Percentiles rank a stretch among this genome's conserved stretches.
phyloP scores from a whole-genome alignment of 1,140 invertebrate genomes.

The Sipha flava region DNA sequence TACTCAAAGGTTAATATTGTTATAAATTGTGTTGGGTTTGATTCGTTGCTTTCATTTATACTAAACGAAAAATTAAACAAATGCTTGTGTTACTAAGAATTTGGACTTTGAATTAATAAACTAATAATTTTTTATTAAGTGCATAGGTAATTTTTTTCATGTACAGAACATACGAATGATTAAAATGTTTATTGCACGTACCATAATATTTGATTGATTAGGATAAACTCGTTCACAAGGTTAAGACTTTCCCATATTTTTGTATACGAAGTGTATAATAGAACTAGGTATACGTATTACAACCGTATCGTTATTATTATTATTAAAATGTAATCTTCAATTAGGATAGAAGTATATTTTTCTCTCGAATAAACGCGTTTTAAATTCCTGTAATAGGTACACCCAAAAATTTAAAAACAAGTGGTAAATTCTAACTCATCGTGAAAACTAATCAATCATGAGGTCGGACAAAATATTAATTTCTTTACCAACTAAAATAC shows the following conservation, averaged over 20 bases:
- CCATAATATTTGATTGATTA: background rate
- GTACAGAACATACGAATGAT: background rate
- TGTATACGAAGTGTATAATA: background rate
- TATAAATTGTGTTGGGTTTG: background rate
- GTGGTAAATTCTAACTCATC: background rate
- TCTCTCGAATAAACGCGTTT: background rate
- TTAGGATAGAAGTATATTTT: background rate
- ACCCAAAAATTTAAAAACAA: background rate
- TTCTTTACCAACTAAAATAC: too few species aligned
- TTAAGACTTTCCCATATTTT: background rate
- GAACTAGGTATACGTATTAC: background rate
- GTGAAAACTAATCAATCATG: background rate
- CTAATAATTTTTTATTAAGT: background rate
- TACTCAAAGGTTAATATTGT: background rate
- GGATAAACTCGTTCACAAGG: conserved; percentile 16
- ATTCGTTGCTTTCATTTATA: background rate
- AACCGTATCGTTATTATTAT: background rate
- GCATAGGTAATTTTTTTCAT: background rate
- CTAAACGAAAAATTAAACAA: too few species aligned
- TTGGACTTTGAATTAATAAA: background rate
- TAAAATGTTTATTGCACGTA: conserved; percentile 13
- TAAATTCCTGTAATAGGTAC: background rate
- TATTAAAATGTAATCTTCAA: background rate
- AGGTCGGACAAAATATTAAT: background rate
- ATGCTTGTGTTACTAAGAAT: too few species aligned